These are phyloP conservation scores for Pyrochroa serraticornis DNA, from an alignment of 2,888 invertebrate genomes.

Conservation along the genomic window DNA sequence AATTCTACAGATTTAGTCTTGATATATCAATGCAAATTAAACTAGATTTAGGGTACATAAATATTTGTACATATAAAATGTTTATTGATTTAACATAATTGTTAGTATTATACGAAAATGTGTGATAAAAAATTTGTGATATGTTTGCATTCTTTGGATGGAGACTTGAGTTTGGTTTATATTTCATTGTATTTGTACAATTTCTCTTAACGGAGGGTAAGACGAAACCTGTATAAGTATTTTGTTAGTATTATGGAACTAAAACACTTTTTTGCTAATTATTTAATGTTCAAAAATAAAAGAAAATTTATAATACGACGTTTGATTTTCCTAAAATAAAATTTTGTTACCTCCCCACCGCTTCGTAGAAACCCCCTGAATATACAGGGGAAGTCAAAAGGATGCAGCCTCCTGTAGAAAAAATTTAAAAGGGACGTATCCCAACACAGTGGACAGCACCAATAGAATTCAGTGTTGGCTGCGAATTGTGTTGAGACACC, in stretches of 20 bases:
- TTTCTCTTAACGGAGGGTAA: not conserved
- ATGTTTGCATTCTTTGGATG: constrained; percentile 19
- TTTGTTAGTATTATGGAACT: constrained; percentile 22
- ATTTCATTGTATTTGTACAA: not conserved
- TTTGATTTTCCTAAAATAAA: not conserved
- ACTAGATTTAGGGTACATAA: constrained; percentile 27
- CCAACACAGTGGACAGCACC: too few relatives aligned
- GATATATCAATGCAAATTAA: constrained; percentile 42
- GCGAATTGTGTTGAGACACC: too few relatives aligned
- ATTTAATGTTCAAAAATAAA: constrained; percentile 12
- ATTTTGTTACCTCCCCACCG: not conserved
- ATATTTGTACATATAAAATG: constrained; percentile 31
- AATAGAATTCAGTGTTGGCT: too few relatives aligned
- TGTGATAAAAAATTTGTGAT: constrained; percentile 27
- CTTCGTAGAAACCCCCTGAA: too few relatives aligned
- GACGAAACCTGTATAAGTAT: constrained; percentile 17
- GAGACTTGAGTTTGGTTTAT: constrained; percentile 13
- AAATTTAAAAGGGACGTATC: too few relatives aligned
- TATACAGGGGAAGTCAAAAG: too few relatives aligned
- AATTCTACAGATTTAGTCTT: constrained; percentile 36
- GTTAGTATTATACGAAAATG: constrained; percentile 32
- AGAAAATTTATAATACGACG: not conserved
- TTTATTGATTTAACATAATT: constrained; percentile 14
- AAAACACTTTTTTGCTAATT: constrained; percentile 15
- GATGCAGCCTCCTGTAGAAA: too few relatives aligned